Conservation (phyloP, 2,888 invertebrate species). For the Clusia tigrina region DNA sequence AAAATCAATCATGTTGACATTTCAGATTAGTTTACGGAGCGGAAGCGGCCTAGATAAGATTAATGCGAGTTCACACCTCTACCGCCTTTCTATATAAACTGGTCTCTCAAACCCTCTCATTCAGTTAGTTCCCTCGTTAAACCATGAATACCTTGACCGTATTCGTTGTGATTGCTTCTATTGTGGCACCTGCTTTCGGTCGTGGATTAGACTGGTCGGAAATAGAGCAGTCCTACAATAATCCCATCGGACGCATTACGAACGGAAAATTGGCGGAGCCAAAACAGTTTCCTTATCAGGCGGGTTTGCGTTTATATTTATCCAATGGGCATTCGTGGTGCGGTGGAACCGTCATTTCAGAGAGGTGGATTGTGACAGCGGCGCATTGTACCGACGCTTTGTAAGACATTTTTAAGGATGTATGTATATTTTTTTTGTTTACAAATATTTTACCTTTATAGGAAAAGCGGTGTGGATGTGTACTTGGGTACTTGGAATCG, state of each 20-base stretch:
- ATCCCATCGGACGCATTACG: slow-evolving; percentile 51
- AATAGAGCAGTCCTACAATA: too few species aligned
- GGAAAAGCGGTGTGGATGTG: slow-evolving; percentile 50
- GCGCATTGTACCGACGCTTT: slow-evolving; percentile 56
- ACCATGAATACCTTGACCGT: too few species aligned
- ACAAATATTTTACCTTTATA: slow-evolving; percentile 16
- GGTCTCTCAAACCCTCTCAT: too few species aligned
- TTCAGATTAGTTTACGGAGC: too few species aligned
- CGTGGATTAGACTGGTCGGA: too few species aligned
- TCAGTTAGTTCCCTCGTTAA: too few species aligned
- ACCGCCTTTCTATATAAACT: too few species aligned
- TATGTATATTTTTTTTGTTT: neutral
- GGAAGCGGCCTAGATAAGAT: too few species aligned
- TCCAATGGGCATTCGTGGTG: slow-evolving; percentile 48
- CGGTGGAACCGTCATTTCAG: slow-evolving; percentile 56
- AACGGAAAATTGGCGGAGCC: slow-evolving; percentile 46
- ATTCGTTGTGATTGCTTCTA: too few species aligned
- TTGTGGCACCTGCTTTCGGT: too few species aligned
- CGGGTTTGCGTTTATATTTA: slow-evolving; percentile 47
- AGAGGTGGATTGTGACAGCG: slow-evolving; percentile 56
- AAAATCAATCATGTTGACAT: too few species aligned
- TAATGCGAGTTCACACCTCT: too few species aligned
- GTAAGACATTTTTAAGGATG: slow-evolving; percentile 23
- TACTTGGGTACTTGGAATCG: slow-evolving; percentile 52
- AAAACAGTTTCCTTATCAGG: slow-evolving; percentile 57